Evolutionary conservation across 2,888 invertebrate genomes (phyloP).

Genomic region (Lagria hirta): DNA sequence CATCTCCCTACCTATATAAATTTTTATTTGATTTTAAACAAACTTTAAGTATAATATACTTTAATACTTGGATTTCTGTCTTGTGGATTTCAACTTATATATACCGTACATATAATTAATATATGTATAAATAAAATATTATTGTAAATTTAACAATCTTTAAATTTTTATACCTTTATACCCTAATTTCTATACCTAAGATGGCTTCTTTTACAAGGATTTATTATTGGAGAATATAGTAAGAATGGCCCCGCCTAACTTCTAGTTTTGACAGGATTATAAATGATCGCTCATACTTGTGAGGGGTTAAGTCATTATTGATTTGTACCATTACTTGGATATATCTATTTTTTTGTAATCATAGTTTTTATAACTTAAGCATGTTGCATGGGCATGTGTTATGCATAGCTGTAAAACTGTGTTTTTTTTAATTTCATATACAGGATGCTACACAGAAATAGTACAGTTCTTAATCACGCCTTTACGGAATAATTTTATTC

Average conservation of each 20-base stretch:
- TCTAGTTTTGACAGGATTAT: conserved; percentile 62
- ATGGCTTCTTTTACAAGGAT: conserved; percentile 60
- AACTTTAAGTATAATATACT: conserved; percentile 37
- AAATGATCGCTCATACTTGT: conserved; percentile 55
- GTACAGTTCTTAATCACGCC: too few relatives aligned
- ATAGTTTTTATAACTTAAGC: too few relatives aligned
- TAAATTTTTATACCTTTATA: conserved; percentile 3
- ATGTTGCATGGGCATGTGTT: too few relatives aligned
- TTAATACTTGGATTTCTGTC: conserved; percentile 52
- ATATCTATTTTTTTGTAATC: too few relatives aligned
- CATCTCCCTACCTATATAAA: conserved; percentile 43
- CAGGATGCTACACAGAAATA: too few relatives aligned
- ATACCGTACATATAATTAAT: conserved; percentile 54
- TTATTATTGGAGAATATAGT: conserved; percentile 64
- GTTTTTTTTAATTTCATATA: too few relatives aligned
- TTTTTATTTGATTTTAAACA: conserved; percentile 45
- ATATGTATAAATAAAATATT: conserved; percentile 56
- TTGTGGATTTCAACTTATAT: conserved; percentile 56
- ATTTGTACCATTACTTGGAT: too few relatives aligned
- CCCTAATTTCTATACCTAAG: conserved; percentile 49
- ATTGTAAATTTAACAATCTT: conserved; percentile 50
- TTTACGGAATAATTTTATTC: too few relatives aligned
- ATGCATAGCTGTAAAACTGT: too few relatives aligned
- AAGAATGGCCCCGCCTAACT: conserved; percentile 61
- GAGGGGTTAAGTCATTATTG: conserved; percentile 47